Evolutionary conservation across 2,888 invertebrate genomes (phyloP).

Genomic region (Philhelius pedissequus): DNA sequence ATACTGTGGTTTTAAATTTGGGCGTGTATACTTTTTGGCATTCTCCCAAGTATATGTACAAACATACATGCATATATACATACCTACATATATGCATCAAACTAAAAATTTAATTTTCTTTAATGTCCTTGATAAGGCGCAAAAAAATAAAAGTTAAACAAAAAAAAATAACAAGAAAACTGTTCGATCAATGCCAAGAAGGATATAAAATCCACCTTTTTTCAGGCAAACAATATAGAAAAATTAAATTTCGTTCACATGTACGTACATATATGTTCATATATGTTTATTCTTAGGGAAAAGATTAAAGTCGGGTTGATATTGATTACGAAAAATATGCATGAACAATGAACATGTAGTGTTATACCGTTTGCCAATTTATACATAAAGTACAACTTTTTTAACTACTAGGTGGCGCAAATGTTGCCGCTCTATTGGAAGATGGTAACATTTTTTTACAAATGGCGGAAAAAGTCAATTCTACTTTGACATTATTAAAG

Average conservation of each 20-base stretch:
- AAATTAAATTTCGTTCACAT: too few relatives aligned
- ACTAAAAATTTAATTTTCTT: not conserved
- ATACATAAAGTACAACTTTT: too few relatives aligned
- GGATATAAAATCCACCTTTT: not conserved
- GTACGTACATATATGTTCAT: too few relatives aligned
- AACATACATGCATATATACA: too few relatives aligned
- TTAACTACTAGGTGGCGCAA: too few relatives aligned
- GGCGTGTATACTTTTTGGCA: not conserved
- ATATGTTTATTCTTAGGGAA: not conserved
- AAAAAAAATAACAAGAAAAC: not conserved
- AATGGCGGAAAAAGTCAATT: too few relatives aligned
- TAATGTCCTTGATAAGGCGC: not conserved
- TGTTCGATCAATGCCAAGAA: slow-evolving; percentile 6
- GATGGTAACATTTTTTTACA: too few relatives aligned
- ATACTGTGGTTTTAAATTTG: not conserved
- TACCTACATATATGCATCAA: not conserved
- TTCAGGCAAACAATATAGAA: not conserved
- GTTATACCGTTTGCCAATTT: too few relatives aligned
- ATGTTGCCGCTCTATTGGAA: too few relatives aligned
- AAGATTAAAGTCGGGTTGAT: not conserved
- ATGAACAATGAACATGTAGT: too few relatives aligned
- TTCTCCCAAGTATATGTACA: too few relatives aligned
- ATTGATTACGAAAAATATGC: not conserved
- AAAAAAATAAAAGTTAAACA: not conserved
- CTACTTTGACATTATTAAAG: too few relatives aligned